Conservation (phyloP, 2,888 invertebrate species). For the Eupithecia inturbata region DNA sequence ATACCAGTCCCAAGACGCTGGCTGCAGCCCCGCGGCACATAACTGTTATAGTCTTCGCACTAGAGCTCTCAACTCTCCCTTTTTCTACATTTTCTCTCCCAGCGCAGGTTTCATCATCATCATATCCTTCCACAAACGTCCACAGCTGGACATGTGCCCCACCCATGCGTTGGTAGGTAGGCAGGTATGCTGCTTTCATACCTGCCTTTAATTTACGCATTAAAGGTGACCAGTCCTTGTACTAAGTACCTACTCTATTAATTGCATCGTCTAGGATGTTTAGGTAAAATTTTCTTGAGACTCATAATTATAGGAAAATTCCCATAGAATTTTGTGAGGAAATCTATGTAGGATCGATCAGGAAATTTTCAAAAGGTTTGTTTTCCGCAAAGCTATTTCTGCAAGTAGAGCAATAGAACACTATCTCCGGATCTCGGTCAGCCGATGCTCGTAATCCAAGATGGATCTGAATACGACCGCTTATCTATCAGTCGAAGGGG, state of each 20-base stretch:
- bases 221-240: too few species aligned
- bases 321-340: neutral
- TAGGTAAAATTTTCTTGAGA: neutral
- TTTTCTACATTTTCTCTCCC: too few species aligned
- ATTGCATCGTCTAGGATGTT: too few species aligned
- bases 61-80: too few species aligned
- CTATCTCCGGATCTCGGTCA: slow-evolving; percentile 45
- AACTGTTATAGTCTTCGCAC: neutral
- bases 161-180: neutral
- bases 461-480: slow-evolving; percentile 17
- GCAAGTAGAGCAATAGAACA: neutral
- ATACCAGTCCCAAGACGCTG: too few species aligned
- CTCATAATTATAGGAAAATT: neutral
- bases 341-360: neutral
- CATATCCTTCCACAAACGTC: neutral
- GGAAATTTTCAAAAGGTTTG: neutral
- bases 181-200: too few species aligned
- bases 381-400: neutral
- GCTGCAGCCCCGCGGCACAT: too few species aligned
- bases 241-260: too few species aligned
- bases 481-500: slow-evolving; percentile 34
- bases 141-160: neutral
- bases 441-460: slow-evolving; percentile 37
- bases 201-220: too few species aligned
- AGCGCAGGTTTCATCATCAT: too few species aligned